phyloP scores from a whole-genome alignment of 2,888 invertebrate species.

The Euplexia lucipara region DNA sequence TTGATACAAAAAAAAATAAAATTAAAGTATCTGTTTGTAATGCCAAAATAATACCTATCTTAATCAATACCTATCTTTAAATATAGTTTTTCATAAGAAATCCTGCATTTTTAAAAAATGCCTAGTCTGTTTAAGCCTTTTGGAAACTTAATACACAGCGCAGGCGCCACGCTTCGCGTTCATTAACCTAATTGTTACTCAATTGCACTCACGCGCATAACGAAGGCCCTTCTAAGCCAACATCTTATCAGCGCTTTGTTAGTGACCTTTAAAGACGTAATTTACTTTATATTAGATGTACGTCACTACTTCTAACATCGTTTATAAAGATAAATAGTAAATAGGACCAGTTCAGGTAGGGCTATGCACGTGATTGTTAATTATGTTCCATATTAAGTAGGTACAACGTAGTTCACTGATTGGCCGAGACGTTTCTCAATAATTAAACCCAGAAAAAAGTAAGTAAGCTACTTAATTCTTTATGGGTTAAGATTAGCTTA shows the following conservation, averaged over 20 bases:
- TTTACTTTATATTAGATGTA: constrained; percentile 27
- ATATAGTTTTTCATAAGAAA: no score
- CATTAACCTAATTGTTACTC: constrained; percentile 63
- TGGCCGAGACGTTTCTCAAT: neutral
- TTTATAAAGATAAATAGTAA: constrained; percentile 4
- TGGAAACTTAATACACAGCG: constrained; percentile 13
- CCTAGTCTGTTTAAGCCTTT: neutral
- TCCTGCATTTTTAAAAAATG: no score
- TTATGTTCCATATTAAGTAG: constrained; percentile 5
- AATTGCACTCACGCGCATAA: constrained; percentile 42
- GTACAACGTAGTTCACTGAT: constrained; percentile 1
- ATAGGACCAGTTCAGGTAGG: constrained; percentile 2
- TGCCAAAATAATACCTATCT: no score
- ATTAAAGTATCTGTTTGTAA: no score
- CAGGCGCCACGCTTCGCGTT: constrained; percentile 49
- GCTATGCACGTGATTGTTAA: constrained; percentile 7
- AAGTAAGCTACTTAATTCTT: neutral
- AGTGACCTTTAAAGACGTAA: constrained; percentile 51
- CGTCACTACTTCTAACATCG: constrained; percentile 25
- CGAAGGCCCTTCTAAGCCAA: constrained; percentile 37
- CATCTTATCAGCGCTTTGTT: constrained; percentile 52
- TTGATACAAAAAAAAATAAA: no score
- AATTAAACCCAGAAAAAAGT: neutral
- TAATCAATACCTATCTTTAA: no score
- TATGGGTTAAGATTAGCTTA: neutral